Conservation (phyloP, 2,113 vertebrate genomes). For the Fulica atra region DNA sequence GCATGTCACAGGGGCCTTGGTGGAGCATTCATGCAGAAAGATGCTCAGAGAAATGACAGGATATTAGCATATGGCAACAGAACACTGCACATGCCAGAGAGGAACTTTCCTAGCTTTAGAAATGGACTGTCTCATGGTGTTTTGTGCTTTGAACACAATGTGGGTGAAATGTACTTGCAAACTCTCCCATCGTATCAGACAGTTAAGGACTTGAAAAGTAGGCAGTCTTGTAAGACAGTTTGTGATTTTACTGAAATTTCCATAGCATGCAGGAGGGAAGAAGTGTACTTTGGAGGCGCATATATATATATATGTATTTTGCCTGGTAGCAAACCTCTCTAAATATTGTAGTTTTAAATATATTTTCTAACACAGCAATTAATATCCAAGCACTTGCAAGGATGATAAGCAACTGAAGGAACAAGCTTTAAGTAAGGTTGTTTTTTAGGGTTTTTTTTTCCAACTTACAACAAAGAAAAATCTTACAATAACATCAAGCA, state of each 20-base stretch:
- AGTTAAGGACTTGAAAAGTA: background rate
- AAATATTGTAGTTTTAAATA: background rate
- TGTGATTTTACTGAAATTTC: background rate
- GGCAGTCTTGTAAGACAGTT: background rate
- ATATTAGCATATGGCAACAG: conserved; percentile 52
- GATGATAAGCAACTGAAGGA: background rate
- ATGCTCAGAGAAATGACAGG: conserved; percentile 35
- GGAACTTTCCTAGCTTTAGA: conserved; percentile 1
- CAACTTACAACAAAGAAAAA: background rate
- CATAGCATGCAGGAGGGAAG: background rate
- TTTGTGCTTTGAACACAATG: background rate
- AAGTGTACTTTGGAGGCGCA: background rate
- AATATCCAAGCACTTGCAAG: background rate
- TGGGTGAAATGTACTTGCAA: background rate
- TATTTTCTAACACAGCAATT: background rate
- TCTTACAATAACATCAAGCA: background rate
- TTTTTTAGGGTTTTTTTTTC: background rate
- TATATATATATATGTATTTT: background rate
- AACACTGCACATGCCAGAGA: conserved; percentile 21
- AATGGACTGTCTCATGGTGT: background rate
- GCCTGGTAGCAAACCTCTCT: background rate
- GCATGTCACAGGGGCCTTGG: background rate
- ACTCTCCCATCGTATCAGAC: background rate
- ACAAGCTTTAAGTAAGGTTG: background rate
- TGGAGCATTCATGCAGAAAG: conserved; percentile 31